Evolutionary conservation across 1,140 invertebrate genomes (phyloP), one percentile per base, ranked within the genome.

Genomic region (Radopholus similis): DNA sequence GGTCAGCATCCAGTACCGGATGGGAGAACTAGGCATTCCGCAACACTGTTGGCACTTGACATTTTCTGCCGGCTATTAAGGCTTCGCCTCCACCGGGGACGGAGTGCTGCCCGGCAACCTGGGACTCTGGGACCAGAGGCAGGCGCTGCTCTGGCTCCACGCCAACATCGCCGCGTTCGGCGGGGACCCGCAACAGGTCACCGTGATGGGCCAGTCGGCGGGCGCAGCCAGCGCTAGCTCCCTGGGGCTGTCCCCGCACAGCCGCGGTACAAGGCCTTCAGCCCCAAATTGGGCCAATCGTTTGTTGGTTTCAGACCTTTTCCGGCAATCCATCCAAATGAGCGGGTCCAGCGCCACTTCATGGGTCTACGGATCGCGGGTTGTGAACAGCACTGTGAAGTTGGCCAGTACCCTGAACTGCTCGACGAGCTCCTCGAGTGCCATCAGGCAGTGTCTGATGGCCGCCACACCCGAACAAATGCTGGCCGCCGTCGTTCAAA

Each of bases 1-100:
- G 5, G 74, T 77, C 13, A 40, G 64, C n/a, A 53, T 76, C 32
- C 72, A 76, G 21, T 76, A 76, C 58, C 64, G 74, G 1, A 38
- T 76, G 8, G 75, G 71, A 56, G 30, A 64, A 15, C 37, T 30
- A 64, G 60, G n/a, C n/a, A n/a, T n/a, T n/a, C n/a, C n/a, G n/a
- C n/a, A n/a, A n/a, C n/a, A n/a, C n/a, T n/a, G n/a, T 42, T 13
- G n/a, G n/a, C 40, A 42, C 13, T 42, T 13, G n/a, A 42, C n/a
- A 42, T 13, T 13, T 42, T 42, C 40, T 13, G n/a, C 13, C n/a
- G n/a, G n/a, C n/a, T 42, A 42, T 42, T 42, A 42, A 42, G n/a
- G 60, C 13, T 64, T 64, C 21, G 60, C 60, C 23, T 64, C 60
- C 3, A 21, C 38, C 42, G 60, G 60, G 1, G 60, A 64, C 34